These are phyloP conservation scores for Cinclus mexicanus DNA, from an alignment of 2,113 vertebrate genomes.

Conservation along the genomic window DNA sequence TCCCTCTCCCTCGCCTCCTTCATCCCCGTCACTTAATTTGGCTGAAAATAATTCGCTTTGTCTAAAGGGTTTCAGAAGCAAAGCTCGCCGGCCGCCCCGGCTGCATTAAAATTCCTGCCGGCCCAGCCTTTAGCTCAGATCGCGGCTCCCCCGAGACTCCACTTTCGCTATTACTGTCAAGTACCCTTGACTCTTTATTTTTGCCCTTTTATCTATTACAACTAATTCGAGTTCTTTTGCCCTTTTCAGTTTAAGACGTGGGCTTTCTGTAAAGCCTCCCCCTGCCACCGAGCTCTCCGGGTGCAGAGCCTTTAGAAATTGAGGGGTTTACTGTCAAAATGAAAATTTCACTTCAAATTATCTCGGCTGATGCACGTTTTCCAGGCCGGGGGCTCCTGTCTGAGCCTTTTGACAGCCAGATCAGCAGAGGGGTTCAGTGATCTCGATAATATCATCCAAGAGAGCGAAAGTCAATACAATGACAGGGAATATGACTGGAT, in stretches of 20 bases:
- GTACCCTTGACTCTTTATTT: slow-evolving; percentile 97
- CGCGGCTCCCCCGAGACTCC: slow-evolving; percentile 87
- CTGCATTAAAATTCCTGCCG: slow-evolving; percentile 93
- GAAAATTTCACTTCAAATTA: slow-evolving; percentile 96
- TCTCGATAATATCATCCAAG: slow-evolving; percentile 94
- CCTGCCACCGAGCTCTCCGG: slow-evolving; percentile 78
- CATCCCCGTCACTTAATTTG: slow-evolving; percentile 10
- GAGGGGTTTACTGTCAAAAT: slow-evolving; percentile 94
- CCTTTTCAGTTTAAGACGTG: slow-evolving; percentile 97
- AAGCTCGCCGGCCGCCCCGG: slow-evolving; percentile 73
- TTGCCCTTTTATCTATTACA: slow-evolving; percentile 99
- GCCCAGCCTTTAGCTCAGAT: slow-evolving; percentile 74
- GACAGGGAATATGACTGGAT: slow-evolving; percentile 90
- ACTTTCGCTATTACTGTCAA: slow-evolving; percentile 99
- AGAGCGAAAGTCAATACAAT: slow-evolving; percentile 89
- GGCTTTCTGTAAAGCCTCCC: slow-evolving; percentile 85
- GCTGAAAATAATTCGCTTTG: slow-evolving; percentile 77
- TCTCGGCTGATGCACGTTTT: slow-evolving; percentile 88
- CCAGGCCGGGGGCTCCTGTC: slow-evolving; percentile 86
- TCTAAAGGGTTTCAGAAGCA: slow-evolving; percentile 71
- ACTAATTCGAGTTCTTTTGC: slow-evolving; percentile 98
- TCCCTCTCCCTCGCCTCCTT: not conserved
- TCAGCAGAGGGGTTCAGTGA: slow-evolving; percentile 87
- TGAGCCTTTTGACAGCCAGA: slow-evolving; percentile 92
- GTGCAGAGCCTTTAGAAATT: slow-evolving; percentile 85